Evolutionary conservation across 2,113 vertebrate species (phyloP).

Genomic region (Toxotes jaculatrix): DNA sequence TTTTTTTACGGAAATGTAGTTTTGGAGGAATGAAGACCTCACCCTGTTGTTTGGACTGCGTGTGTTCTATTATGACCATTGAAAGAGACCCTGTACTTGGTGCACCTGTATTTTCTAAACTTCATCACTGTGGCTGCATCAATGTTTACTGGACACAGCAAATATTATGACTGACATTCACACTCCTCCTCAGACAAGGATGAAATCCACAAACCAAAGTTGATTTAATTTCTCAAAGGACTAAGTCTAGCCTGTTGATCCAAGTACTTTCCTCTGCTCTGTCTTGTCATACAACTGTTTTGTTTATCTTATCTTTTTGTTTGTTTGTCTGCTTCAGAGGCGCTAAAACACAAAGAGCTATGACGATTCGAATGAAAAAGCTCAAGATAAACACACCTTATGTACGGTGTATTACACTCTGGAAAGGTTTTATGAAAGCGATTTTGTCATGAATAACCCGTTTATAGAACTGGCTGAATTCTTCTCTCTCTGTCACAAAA

Average conservation of each 20-base stretch:
- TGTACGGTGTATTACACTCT: slow-evolving; percentile 34
- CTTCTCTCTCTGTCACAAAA: not conserved
- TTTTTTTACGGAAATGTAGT: not conserved
- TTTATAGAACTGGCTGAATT: not conserved
- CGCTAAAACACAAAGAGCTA: slow-evolving; percentile 35
- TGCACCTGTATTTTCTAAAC: slow-evolving; percentile 58
- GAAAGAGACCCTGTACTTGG: not conserved
- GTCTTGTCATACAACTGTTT: slow-evolving; percentile 36
- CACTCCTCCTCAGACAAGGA: slow-evolving; percentile 39
- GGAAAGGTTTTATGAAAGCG: slow-evolving; percentile 16
- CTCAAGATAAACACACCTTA: slow-evolving; percentile 32
- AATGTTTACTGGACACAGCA: slow-evolving; percentile 61
- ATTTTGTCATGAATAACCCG: slow-evolving; percentile 1
- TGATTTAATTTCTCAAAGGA: slow-evolving; percentile 67
- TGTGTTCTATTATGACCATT: not conserved
- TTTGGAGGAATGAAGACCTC: too few species aligned
- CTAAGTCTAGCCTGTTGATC: slow-evolving; percentile 37
- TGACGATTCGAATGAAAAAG: slow-evolving; percentile 33
- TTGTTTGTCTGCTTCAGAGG: slow-evolving; percentile 51
- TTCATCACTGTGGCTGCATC: slow-evolving; percentile 46
- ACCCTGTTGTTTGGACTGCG: not conserved
- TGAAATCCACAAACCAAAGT: slow-evolving; percentile 59
- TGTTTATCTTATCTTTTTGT: slow-evolving; percentile 56
- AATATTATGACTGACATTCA: slow-evolving; percentile 52
- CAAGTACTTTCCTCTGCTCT: slow-evolving; percentile 30